Base-by-base conservation (phyloP, 1,140 invertebrate genomes). In the Riptortus pedestris region DNA sequence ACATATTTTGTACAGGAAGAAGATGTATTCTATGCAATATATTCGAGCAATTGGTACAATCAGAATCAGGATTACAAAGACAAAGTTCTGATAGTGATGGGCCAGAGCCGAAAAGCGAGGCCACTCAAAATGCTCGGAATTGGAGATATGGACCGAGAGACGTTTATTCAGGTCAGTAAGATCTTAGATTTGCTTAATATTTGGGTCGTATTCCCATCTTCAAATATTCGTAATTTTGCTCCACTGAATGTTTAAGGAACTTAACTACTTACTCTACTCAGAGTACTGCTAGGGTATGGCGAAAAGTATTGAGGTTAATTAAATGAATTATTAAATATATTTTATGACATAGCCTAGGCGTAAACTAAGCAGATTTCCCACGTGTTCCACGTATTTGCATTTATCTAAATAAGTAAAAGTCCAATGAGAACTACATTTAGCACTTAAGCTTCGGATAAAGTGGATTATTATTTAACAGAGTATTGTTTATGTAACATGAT, bases 61-160 rank as follows among this genome's bases (percentile, higher is more conserved):
- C 20, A 27, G 51, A 55, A 55, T 14, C 22, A 55, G 51, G 14
- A 55, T 1, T 55, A 55, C 51, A 18, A 24, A 4, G 24, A 55
- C 14, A 24, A 22, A 7, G 51, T 55, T 0, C 14, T 55, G 24
- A 26, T 55, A 14, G 24, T 55, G 18, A 55, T 55, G 51, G 24
- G 51, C 5, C 51, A 55, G 51, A 55, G 51, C 22, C 16, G 24
- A 2, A 14, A 18, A 1, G 20, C 51, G 12, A 55, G 51, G 22
- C 20, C 51, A 3, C 51, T 55, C 2, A 55, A 24, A 24, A 55
- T 26, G 24, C 20, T 55, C 14, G 24, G 51, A 24, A 26, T 55
- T 18, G 51, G 51, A 16, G 51, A 55, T 14, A 55, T 55, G 24
- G 51, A 55, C 24, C 20, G 24, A 14, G 51, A 55, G 51, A 55